Base-by-base conservation (phyloP, 35 echinoderm and acorn worm species). In the Diadema setosum region DNA sequence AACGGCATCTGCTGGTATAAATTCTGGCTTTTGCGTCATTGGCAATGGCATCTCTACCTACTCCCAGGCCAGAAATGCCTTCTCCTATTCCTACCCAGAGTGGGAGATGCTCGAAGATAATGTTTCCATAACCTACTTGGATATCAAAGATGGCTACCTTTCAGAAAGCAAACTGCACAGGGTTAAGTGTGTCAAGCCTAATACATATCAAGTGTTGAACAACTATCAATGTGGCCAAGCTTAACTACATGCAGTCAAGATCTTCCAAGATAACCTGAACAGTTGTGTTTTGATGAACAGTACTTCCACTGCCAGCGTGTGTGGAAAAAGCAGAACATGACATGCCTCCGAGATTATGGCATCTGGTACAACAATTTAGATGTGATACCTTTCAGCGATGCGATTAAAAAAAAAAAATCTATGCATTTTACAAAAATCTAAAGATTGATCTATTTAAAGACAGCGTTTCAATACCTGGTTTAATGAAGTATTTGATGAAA, bases 291-390 rank as follows among this genome's bases (percentile, higher is more conserved):
- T 45, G 17, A 43, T 20, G 83, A 61, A 15, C 32, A 70, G 14
- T 86, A 86, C 40, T 39, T 21, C 26, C 45, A 65, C 21, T 86
- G 83, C 70, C 34, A 69, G 33, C n/a, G 61, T 7, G 12, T 86
- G 2, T 86, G 83, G 83, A 45, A 16, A 2, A 24, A 65, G 3
- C 1, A 20, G 4, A 23, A 34, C 1, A 90, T 83, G 87, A 44
- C 56, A 2, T 33, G 45, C 21, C 39, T 90, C 9, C 26, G 58
- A 42, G 87, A 90, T 42, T 90, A 83, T 31, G 25, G 82, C 1
- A 24, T 58, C 14, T 92, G 90, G 90, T 92, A 92, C 74, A 92
- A 87, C 39, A 86, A 91, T 16, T 9, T 82, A 4, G 82, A 91
- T 33, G 89, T 86, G 9, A 45, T 5, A 5, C 89, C 89, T 0